phyloP scores from a whole-genome alignment of 2,113 vertebrate genomes.

The Trematomus loennbergii region DNA sequence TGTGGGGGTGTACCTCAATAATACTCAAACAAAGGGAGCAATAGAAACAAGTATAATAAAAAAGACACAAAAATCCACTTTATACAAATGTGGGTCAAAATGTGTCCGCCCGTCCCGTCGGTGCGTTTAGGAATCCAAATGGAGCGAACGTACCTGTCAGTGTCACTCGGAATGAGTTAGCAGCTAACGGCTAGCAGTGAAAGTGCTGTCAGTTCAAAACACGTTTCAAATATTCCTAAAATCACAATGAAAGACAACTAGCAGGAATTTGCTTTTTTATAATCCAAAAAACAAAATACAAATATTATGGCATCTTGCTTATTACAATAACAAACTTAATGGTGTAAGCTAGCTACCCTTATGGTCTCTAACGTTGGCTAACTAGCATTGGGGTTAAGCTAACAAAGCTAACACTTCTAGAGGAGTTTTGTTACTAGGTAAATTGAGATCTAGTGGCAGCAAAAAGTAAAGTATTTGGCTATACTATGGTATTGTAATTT shows the following conservation, averaged over 20 bases:
- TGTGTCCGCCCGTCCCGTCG: background rate
- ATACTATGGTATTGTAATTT: background rate
- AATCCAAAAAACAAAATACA: too few relatives aligned
- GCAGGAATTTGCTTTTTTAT: background rate
- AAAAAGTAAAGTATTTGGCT: background rate
- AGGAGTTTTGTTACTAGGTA: background rate
- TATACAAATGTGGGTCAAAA: too few relatives aligned
- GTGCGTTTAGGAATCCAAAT: background rate
- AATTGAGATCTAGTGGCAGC: background rate
- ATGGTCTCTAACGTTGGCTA: conserved; percentile 22
- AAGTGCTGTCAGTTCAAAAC: conserved; percentile 35
- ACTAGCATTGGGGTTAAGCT: conserved; percentile 36
- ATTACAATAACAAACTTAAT: conserved; percentile 8
- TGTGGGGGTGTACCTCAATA: too few relatives aligned
- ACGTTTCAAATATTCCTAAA: background rate
- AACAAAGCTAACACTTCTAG: conserved; percentile 15
- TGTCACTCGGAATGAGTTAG: conserved; percentile 71
- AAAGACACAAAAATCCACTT: too few relatives aligned
- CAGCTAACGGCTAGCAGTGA: conserved; percentile 71
- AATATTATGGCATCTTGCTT: background rate
- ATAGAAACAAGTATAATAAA: too few relatives aligned
- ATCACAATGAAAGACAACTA: background rate
- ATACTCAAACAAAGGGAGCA: too few relatives aligned
- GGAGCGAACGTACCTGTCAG: conserved; percentile 66
- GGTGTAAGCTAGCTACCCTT: conserved; percentile 1